Evolutionary conservation across 2,797 vertebrate species (phyloP).

Genomic region (Delichon dasypus): DNA sequence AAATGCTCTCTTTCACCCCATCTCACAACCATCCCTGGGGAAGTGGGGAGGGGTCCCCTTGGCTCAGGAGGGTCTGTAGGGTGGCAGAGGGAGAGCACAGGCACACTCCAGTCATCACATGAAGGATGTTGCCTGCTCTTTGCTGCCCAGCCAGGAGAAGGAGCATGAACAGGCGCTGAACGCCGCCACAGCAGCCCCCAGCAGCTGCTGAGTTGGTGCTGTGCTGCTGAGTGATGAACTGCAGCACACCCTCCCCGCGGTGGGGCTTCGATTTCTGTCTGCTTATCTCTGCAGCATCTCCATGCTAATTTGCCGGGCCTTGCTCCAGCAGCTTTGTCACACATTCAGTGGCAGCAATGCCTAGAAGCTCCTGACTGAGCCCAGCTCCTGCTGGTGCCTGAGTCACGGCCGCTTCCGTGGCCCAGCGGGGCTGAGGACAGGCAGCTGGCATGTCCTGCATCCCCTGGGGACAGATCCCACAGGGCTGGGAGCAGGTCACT

Average conservation of each 20-base stretch:
- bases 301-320: neutral
- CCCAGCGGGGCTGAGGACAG: rapidly evolving
- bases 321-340: neutral
- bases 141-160: neutral
- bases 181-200: rapidly evolving
- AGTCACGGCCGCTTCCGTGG: neutral
- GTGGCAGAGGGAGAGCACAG: neutral
- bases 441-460: neutral
- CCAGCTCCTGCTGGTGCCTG: neutral
- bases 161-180: neutral
- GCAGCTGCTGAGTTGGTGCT: neutral
- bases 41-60: neutral
- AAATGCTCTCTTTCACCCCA: neutral
- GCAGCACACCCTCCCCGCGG: neutral
- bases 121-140: neutral
- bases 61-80: rapidly evolving
- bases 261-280: neutral
- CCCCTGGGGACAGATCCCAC: neutral
- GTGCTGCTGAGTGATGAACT: neutral
- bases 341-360: neutral
- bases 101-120: neutral
- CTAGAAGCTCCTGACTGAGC: neutral
- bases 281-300: conserved; percentile 6
- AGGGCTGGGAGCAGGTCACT: neutral
- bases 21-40: neutral